Conservation (phyloP, 2,888 invertebrate genomes). For the Stenotaenia linearis region DNA sequence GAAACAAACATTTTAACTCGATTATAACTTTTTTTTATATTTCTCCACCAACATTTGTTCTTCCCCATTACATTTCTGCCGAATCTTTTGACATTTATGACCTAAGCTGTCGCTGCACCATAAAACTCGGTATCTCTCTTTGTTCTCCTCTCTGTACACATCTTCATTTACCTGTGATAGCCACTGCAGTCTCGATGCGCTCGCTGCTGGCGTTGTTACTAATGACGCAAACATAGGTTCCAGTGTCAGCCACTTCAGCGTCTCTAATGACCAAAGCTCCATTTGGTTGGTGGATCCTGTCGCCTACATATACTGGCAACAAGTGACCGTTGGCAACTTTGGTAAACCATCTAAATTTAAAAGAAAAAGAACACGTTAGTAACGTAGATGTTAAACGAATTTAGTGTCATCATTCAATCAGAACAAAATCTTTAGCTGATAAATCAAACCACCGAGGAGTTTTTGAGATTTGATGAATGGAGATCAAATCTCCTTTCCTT, state of each 20-base stretch:
- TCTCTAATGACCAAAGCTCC: slow-evolving; percentile 89
- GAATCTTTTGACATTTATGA: neutral
- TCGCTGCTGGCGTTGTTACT: slow-evolving; percentile 88
- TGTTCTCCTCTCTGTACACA: neutral
- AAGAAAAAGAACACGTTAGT: neutral
- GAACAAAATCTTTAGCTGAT: no score
- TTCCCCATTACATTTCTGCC: neutral
- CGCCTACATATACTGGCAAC: slow-evolving; percentile 71
- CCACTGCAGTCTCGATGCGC: slow-evolving; percentile 83
- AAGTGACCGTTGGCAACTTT: slow-evolving; percentile 32
- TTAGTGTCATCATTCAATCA: no score
- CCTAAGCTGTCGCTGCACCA: neutral
- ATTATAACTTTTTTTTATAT: neutral
- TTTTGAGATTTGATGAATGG: no score
- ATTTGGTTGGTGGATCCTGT: slow-evolving; percentile 84
- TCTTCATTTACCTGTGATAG: slow-evolving; percentile 61
- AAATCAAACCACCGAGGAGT: no score
- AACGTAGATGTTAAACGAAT: no score
- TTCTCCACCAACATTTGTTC: neutral
- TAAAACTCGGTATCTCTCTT: neutral
- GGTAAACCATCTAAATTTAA: slow-evolving; percentile 30
- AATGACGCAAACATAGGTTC: slow-evolving; percentile 88
- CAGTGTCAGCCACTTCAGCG: slow-evolving; percentile 88
- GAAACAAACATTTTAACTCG: neutral
- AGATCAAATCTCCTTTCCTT: no score